Base-by-base conservation (phyloP, 2,113 vertebrate genomes). In the Nibea albiflora region DNA sequence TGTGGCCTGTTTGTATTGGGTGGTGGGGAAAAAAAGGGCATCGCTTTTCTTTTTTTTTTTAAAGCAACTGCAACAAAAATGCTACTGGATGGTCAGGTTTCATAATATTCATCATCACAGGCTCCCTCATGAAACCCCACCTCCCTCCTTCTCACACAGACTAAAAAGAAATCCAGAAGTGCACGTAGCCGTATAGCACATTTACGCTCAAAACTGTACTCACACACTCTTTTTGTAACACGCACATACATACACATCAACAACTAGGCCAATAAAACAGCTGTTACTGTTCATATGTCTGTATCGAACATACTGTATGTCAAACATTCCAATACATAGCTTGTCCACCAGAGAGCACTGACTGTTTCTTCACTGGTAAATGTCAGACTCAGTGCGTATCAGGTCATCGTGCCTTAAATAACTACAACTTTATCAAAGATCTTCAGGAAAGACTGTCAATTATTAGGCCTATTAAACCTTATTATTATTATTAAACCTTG, bases 1-100 rank as follows among this genome's bases (percentile, higher is more conserved):
- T 89, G 61, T n/a, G 50, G 39, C 53, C 31, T 85, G 80, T 88
- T 89, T 77, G 50, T 62, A 53, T 90, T 73, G 58, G 74, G 47
- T n/a, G 16, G 53, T 53, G 31, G 66, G 65, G 19, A 19, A 1
- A 14, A 20, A 84, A 61, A 39, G 15, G 56, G 28, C 26, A 15
- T 39, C 26, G 74, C 28, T 77, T 42, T 73, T 53, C 62, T 73
- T 47, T 57, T 66, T 76, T 49, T 57, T 47, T 22, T 22, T 65
- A 78, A n/a, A n/a, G n/a, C 62, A 50, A 24, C 53, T 57, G 54
- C 47, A 46, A 62, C 69, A 53, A 67, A 85, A 65, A 68, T 0
- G 31, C 76, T 83, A 82, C 84, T 54, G 76, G 24, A 31, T 76
- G 50, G 57, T 83, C 19, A 10, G 31, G 26, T 85, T 89, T 85